Base-by-base conservation (phyloP, 2,113 vertebrate species). In the Turdus rufiventris region DNA sequence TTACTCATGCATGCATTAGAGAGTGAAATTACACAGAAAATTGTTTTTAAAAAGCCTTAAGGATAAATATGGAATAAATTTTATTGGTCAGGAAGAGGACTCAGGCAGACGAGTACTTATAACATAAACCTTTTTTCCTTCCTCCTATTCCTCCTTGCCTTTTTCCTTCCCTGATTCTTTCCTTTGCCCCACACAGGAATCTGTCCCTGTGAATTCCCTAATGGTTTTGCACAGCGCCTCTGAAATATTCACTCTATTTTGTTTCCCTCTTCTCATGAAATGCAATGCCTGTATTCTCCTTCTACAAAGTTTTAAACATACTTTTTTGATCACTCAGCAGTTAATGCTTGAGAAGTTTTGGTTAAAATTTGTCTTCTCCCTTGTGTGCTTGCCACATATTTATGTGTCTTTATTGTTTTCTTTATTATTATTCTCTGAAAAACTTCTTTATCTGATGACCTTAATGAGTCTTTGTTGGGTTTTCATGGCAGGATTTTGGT, bases 61-160 rank as follows among this genome's bases (percentile, higher is more conserved):
- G 21, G 58, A 45, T 33, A 85, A 19, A 29, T 45, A 24, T 3
- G 38, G 18, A 45, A 2, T 5, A 83, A 20, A 34, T 4, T 42
- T 12, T 8, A 28, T 8, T 84, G 20, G 18, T 65, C 18, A 43
- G 50, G 10, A 11, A 67, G 8, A 42, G 23, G 15, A 9, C 7
- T 74, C 25, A 78, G 24, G 17, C 21, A 88, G 47, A 66, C 5
- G 21, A 58, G 6, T 48, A 26, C 3, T 53, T 84, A 54, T 21
- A 12, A 1, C 28, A 25, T 6, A 14, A 56, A 83, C 1, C 3
- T 0, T 43, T 65, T 51, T 31, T 16, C 14, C 13, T 91, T 83
- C 12, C 18, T 75, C 4, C 7, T 51, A 2, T 58, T 38, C 4
- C 5, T 74, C 2, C 0, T 2, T 2, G 3, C 0, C 11, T 70